A percentile compares a stretch with the other conserved stretches of the same genome.
Evolutionary conservation across 2,888 invertebrate genomes (phyloP).

Genomic region (Tuberolachnus salignus): DNA sequence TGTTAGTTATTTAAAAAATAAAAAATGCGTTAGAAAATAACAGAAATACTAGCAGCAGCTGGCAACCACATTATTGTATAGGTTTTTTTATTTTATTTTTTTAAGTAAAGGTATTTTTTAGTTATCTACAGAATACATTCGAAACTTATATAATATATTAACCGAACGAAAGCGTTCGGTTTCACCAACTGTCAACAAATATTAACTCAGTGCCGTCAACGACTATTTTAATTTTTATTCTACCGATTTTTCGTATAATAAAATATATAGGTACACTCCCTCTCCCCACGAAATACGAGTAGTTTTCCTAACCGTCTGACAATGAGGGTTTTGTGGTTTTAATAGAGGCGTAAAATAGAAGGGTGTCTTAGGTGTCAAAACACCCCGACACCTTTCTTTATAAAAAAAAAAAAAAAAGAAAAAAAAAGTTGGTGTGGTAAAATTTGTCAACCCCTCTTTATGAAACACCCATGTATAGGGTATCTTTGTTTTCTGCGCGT

Average conservation of each 20-base stretch:
- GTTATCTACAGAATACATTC: constrained; percentile 31
- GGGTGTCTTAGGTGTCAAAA: constrained; percentile 55
- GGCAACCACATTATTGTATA: constrained; percentile 20
- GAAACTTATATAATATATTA: constrained; percentile 19
- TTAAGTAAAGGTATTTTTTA: constrained; percentile 35
- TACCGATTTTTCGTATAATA: constrained; percentile 17
- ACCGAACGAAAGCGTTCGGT: constrained; percentile 41
- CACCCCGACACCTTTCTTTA: constrained; percentile 47
- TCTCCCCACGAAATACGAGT: constrained; percentile 48
- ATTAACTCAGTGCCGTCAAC: constrained; percentile 36
- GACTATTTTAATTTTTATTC: constrained; percentile 30
- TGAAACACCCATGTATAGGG: constrained; percentile 24
- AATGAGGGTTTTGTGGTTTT: constrained; percentile 49
- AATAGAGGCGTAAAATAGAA: constrained; percentile 44
- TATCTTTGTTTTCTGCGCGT: constrained; percentile 19
- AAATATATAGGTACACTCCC: constrained; percentile 21
- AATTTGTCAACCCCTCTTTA: constrained; percentile 45
- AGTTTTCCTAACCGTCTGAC: constrained; percentile 43
- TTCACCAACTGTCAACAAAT: constrained; percentile 44
- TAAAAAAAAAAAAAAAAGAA: no score
- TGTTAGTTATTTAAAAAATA: constrained; percentile 32
- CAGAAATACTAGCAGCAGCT: constrained; percentile 35
- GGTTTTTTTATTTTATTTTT: no score
- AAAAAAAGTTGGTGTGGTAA: constrained; percentile 30
- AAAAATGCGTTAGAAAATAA: not conserved